Conservation (phyloP, 2,888 invertebrate genomes). For the Suillia variegata region DNA sequence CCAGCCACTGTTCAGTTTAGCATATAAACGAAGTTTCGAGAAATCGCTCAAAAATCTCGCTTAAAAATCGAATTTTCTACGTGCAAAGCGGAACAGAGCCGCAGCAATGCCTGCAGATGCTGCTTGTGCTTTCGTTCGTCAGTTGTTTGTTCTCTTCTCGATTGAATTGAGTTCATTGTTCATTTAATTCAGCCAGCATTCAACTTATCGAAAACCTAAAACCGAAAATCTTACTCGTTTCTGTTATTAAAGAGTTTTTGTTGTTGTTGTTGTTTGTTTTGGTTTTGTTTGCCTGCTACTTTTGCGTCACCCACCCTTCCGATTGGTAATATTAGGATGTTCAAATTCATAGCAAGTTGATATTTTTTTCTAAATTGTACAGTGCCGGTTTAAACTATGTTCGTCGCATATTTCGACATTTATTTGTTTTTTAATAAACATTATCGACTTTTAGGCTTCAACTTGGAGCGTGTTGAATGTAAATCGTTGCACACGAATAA, state of each 20-base stretch:
- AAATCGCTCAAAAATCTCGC: conserved; percentile 25
- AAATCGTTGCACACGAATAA: too few species aligned
- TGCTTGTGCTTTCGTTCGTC: neutral
- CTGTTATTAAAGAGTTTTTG: too few species aligned
- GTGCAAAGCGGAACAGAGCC: conserved; percentile 51
- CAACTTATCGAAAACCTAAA: too few species aligned
- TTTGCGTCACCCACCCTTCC: conserved; percentile 44
- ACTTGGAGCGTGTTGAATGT: too few species aligned
- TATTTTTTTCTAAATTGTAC: too few species aligned
- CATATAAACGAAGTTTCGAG: too few species aligned
- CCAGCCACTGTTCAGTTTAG: too few species aligned
- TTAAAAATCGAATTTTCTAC: conserved; percentile 57
- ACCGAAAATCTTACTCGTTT: too few species aligned
- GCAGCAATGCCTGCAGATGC: conserved; percentile 31
- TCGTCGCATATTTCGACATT: neutral
- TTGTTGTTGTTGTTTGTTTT: too few species aligned
- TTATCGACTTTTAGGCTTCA: too few species aligned
- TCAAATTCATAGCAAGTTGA: conserved; percentile 53
- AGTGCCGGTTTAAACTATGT: neutral
- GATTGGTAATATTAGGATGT: conserved; percentile 50
- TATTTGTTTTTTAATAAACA: neutral
- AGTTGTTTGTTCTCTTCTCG: neutral
- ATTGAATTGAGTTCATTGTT: too few species aligned
- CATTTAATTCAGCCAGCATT: too few species aligned
- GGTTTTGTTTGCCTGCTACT: neutral